Base-by-base conservation (phyloP, 2,113 vertebrate species). In the Vidua macroura region DNA sequence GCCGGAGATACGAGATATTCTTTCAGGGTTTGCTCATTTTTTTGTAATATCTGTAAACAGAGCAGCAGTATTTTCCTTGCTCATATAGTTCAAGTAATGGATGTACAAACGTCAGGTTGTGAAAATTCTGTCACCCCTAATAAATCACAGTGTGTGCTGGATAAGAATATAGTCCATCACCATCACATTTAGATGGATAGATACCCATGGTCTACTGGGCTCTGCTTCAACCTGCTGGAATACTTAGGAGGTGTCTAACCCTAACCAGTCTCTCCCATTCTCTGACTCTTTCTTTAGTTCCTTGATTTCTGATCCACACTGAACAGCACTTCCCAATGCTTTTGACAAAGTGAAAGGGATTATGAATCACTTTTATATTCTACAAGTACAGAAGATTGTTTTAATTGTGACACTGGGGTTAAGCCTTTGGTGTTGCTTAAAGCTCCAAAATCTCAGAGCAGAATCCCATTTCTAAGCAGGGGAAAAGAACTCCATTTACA, bases 391-490 rank as follows among this genome's bases (percentile, higher is more conserved):
- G 77, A 96, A 96, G 52, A 69, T 79, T 67, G 44, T 33, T 67
- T 75, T 55, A 91, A 90, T 90, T 89, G 23, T 92, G 75, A 60
- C 62, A 73, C 19, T 41, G 17, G 14, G 21, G 5, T 41, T 62
- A 76, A 48, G 69, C 22, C 19, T 43, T 70, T 68, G 51, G 11
- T 25, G 60, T 66, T 76, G 66, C 43, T 83, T 52, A 51, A 69
- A 70, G 74, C n/a, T 96, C 86, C 73, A 85, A 93, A 96, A 82
- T 67, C 63, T 91, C 37, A 43, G 83, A 94, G 81, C 20, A 79
- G 25, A 84, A 46, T 88, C 49, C 68, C 28, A 66, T 96, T 96
- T 93, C 46, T 76, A 94, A 92, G 60, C 8, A n/a, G 30, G 24
- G 23, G 53, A 69, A 95, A 97, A 88, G 25, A 70, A 35, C 46